These are phyloP conservation scores for Steatornis caripensis DNA, from an alignment of 2,113 vertebrate genomes.

Conservation along the genomic window DNA sequence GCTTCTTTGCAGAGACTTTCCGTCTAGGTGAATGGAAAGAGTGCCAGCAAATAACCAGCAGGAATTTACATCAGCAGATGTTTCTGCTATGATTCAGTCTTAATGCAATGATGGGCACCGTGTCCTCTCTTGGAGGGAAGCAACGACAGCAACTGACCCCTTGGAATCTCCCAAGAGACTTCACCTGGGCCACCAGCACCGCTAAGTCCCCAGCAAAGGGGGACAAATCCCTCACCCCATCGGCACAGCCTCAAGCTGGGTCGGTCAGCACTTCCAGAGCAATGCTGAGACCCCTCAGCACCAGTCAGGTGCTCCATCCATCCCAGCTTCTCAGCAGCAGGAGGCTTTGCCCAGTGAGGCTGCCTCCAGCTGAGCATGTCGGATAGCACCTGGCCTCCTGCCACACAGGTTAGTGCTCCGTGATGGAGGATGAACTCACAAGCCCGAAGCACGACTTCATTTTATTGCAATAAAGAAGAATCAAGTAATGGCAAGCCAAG, in stretches of 20 bases:
- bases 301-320: not conserved
- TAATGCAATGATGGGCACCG: accelerated
- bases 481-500: not conserved
- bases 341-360: not conserved
- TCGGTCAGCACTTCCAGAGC: not conserved
- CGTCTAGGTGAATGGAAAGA: not conserved
- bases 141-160: not conserved
- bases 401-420: accelerated
- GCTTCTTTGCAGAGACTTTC: not conserved
- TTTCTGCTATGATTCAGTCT: not conserved
- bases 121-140: accelerated
- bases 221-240: not conserved
- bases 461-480: slow-evolving; percentile 26
- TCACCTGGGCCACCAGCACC: not conserved
- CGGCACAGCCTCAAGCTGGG: not conserved
- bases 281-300: not conserved
- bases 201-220: not conserved
- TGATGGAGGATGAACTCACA: not conserved
- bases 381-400: not conserved
- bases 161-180: not conserved
- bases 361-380: not conserved
- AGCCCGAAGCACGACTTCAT: not conserved
- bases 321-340: not conserved
- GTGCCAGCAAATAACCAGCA: not conserved
- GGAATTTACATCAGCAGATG: not conserved